Percentiles rank a stretch among this genome's conserved stretches.
phyloP scores from a whole-genome alignment of 2,888 invertebrate genomes.

The Ashinkailepas kermadecensis region DNA sequence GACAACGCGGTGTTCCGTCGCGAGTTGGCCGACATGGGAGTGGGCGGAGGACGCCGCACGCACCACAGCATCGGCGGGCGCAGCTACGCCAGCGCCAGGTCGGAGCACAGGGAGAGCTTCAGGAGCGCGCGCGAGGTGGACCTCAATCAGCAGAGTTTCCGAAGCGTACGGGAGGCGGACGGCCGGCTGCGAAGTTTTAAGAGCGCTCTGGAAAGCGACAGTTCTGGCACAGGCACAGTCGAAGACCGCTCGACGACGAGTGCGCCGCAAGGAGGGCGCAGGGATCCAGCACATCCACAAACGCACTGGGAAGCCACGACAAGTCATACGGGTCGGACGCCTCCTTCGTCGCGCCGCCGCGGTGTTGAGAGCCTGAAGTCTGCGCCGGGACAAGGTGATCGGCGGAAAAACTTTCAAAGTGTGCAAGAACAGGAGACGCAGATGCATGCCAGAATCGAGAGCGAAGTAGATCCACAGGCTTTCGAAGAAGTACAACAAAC shows the following conservation, averaged over 20 bases:
- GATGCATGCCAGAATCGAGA: no score
- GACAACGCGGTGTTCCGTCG: neutral
- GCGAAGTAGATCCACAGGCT: no score
- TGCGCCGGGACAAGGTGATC: neutral
- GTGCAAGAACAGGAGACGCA: neutral
- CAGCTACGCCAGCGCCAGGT: constrained; percentile 16
- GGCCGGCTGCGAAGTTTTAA: neutral
- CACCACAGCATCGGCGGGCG: neutral
- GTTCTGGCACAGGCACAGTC: neutral
- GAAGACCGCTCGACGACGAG: neutral
- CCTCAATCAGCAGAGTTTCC: neutral
- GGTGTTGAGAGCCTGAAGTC: no score
- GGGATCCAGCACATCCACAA: neutral
- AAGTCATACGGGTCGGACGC: neutral
- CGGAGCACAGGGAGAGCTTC: neutral
- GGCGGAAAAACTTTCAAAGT: neutral
- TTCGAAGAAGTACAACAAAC: no score
- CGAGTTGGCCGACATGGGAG: neutral
- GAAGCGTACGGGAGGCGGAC: neutral
- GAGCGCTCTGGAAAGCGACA: neutral
- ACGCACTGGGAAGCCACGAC: neutral
- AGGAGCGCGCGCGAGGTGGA: neutral
- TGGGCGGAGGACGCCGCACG: neutral
- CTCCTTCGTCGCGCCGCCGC: no score
- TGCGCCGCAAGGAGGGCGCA: neutral